Base-by-base conservation (phyloP, 2,888 invertebrate genomes). In the Quadroppia sp. region DNA sequence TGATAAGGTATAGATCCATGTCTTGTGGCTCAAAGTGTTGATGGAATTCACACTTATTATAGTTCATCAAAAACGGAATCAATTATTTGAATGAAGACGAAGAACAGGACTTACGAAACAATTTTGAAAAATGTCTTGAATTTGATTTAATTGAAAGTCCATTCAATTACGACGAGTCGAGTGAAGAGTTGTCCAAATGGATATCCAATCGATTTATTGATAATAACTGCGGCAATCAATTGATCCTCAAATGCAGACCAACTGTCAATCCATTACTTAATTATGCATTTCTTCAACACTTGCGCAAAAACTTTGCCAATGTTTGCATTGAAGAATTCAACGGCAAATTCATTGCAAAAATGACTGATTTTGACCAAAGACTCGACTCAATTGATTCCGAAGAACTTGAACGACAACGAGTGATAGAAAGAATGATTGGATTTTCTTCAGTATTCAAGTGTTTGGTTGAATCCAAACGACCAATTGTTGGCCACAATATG, bases 401-500 rank as follows among this genome's bases (percentile, higher is more conserved):
- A 32, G 53, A 69, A 3, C 7, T 6, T 2, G 67, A 72, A 45
- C 23, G 30, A 23, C 23, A 72, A n/a, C 9, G 1, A 11, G 36
- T 72, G 82, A 84, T 87, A 74, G 82, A 82, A 42, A 81, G 85
- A 75, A 81, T 88, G 71, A 80, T 86, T 71, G 90, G 91, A 7
- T 90, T 91, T 80, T 86, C 89, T 1, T 85, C 85, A 79, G 82
- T 91, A 15, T 88, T 90, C 75, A 81, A 86, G 20, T 80, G 88
- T 0, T 81, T 91, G n/a, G 82, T 82, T 40, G 80, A 82, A 1
- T 81, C 85, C 7, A 85, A 86, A 77, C 90, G 89, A 83, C 90
- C 90, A 2, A 82, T 92, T 28, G 83, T 91, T 30, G 90, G 90
- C 0, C 92, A 92, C 81, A 92, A 92, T 81, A 81, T 88, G 76